These are phyloP conservation scores for Caenorhabditis auriculariae DNA, from an alignment of 2,888 invertebrate genomes.

Conservation along the genomic window DNA sequence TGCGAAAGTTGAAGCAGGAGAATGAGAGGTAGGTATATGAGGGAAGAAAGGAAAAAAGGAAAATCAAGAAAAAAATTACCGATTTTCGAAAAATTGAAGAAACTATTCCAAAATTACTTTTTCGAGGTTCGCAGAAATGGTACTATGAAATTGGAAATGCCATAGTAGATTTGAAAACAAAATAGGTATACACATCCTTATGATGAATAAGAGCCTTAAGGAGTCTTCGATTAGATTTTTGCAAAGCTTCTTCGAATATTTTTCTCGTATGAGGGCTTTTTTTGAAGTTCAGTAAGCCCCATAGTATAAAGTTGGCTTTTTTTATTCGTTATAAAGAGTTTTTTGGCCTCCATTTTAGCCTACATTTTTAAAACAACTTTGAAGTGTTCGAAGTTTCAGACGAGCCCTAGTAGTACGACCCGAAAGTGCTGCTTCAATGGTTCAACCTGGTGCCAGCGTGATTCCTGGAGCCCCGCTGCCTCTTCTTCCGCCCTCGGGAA, in stretches of 20 bases:
- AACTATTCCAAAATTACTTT: neutral
- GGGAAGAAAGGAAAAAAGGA: neutral
- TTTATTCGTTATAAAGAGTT: neutral
- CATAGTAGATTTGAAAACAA: neutral
- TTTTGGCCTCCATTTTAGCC: neutral
- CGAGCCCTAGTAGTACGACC: slow-evolving; percentile 33
- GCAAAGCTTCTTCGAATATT: too few relatives aligned
- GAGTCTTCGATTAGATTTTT: neutral
- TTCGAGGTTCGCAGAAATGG: neutral
- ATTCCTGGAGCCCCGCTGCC: slow-evolving; percentile 29
- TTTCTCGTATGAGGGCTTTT: neutral
- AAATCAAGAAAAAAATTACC: too few relatives aligned
- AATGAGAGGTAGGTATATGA: slow-evolving; percentile 36
- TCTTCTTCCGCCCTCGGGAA: slow-evolving; percentile 5
- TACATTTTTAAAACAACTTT: slow-evolving; percentile 1
- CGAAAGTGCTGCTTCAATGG: slow-evolving; percentile 24
- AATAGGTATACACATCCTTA: neutral
- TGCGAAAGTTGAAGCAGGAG: slow-evolving; percentile 43
- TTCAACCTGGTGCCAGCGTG: slow-evolving; percentile 17
- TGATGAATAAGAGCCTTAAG: neutral
- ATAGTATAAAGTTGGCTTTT: neutral
- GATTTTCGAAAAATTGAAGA: neutral
- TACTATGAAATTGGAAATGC: neutral
- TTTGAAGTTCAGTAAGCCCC: neutral
- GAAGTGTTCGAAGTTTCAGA: slow-evolving; percentile 7